These are phyloP conservation scores for Coelopa frigida DNA, from an alignment of 1,140 invertebrate species.

Conservation along the genomic window DNA sequence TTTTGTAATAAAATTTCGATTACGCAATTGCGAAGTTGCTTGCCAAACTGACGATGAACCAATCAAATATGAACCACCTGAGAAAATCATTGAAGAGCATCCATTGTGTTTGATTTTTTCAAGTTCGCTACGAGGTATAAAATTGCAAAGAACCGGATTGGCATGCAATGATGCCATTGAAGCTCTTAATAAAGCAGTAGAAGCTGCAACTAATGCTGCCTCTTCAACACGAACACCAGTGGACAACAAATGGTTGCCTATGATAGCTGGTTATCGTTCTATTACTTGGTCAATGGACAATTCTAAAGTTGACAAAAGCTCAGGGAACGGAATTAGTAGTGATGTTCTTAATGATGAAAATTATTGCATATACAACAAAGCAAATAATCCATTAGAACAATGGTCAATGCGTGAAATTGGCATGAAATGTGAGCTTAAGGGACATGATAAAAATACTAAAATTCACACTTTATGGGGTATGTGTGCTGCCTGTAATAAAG, in stretches of 20 bases:
- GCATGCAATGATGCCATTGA: constrained; percentile 6
- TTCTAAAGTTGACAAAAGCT: too few relatives aligned
- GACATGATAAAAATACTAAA: constrained; percentile 8
- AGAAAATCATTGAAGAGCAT: constrained; percentile 3
- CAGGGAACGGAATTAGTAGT: too few relatives aligned
- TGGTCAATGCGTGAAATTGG: constrained; percentile 30
- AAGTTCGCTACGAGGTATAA: not conserved
- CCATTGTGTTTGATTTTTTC: constrained; percentile 10
- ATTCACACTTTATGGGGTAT: constrained; percentile 23
- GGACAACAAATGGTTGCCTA: not conserved
- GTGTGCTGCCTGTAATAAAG: constrained; percentile 21
- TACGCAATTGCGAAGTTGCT: constrained; percentile 8
- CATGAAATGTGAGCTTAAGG: constrained; percentile 14
- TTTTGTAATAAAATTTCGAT: constrained; percentile 13
- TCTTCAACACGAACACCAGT: too few relatives aligned
- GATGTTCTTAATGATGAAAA: too few relatives aligned
- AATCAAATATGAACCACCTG: not conserved
- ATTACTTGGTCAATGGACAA: too few relatives aligned
- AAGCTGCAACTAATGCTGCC: constrained; percentile 7
- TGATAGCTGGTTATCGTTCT: not conserved
- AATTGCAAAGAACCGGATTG: not conserved
- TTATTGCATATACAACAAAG: too few relatives aligned
- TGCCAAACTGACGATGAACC: constrained; percentile 13
- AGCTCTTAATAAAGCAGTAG: constrained; percentile 6
- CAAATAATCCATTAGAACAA: too few relatives aligned